phyloP scores from a whole-genome alignment of 2,113 vertebrate species.

The Recurvirostra avosetta region DNA sequence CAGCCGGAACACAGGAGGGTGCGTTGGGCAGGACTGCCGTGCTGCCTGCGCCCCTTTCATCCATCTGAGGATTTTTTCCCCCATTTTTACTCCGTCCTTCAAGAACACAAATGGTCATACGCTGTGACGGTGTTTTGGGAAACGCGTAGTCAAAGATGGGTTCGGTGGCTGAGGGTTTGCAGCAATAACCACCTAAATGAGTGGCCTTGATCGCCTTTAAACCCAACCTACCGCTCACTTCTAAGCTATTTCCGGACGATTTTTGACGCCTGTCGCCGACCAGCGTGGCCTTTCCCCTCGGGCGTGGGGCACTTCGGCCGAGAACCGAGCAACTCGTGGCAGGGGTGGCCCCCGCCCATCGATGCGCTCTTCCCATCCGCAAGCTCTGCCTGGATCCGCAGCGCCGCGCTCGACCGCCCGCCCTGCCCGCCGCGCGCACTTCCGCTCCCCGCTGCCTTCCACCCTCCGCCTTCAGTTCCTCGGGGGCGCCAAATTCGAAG shows the following conservation, averaged over 20 bases:
- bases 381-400: not conserved
- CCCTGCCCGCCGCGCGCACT: not conserved
- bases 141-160: rapidly evolving
- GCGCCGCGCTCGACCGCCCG: not conserved
- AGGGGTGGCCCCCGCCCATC: not conserved
- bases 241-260: rapidly evolving
- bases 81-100: rapidly evolving
- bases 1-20: rapidly evolving
- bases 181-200: rapidly evolving
- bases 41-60: rapidly evolving
- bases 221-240: rapidly evolving
- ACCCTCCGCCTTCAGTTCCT: not conserved
- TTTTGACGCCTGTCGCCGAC: rapidly evolving
- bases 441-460: no score
- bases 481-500: slow-evolving; percentile 65
- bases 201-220: rapidly evolving
- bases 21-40: no score
- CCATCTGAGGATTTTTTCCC: rapidly evolving
- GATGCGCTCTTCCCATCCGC: not conserved
- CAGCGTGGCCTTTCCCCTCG: no score
- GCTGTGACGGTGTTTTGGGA: not conserved
- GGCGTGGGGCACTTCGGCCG: not conserved
- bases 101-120: rapidly evolving
- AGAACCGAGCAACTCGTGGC: rapidly evolving
- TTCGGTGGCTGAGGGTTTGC: rapidly evolving